Conservation (phyloP, 2,797 vertebrate species). For the Eupleurogrammus muticus region DNA sequence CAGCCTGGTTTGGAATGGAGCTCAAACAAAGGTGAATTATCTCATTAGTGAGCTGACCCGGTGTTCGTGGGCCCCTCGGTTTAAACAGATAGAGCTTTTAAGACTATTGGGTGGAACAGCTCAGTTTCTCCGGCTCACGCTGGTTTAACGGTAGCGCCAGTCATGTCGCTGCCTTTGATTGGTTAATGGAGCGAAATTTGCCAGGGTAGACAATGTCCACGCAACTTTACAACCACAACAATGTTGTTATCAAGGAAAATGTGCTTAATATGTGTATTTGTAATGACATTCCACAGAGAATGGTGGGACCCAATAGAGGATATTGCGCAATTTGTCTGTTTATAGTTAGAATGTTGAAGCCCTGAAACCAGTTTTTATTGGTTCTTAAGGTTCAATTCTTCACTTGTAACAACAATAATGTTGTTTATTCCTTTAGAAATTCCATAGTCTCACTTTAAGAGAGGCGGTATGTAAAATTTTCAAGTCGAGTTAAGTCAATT, state of each 20-base stretch:
- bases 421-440: not conserved
- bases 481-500: too few relatives aligned
- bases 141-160: slow-evolving; percentile 51
- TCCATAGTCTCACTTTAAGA: too few relatives aligned
- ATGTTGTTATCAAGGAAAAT: not conserved
- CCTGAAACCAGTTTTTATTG: not conserved
- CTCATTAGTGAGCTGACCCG: slow-evolving; percentile 57
- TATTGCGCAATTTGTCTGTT: not conserved
- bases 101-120: slow-evolving; percentile 43
- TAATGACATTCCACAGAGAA: not conserved
- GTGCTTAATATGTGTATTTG: not conserved
- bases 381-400: too few relatives aligned
- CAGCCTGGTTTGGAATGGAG: slow-evolving; percentile 36
- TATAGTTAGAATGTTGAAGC: not conserved
- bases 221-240: slow-evolving; percentile 6
- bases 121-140: slow-evolving; percentile 44
- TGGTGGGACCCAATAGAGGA: not conserved
- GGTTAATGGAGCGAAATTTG: slow-evolving; percentile 13
- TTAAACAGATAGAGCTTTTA: slow-evolving; percentile 61
- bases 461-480: not conserved
- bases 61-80: slow-evolving; percentile 47
- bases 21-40: slow-evolving; percentile 59
- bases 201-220: slow-evolving; percentile 20
- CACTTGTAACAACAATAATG: not conserved
- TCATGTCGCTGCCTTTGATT: slow-evolving; percentile 31